phyloP scores from a whole-genome alignment of 2,797 vertebrate genomes.

The Onychomys torridus region DNA sequence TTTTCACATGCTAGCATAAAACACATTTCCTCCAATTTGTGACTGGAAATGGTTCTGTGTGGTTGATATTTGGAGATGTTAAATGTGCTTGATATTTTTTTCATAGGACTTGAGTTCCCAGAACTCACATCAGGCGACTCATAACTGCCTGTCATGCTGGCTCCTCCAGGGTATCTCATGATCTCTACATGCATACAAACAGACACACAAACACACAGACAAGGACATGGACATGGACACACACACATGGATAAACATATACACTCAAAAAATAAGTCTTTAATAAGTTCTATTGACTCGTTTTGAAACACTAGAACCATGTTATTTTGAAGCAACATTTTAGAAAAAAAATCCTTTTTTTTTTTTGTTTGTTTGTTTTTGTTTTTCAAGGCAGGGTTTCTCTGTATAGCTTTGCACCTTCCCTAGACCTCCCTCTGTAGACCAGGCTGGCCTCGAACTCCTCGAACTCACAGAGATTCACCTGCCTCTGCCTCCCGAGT shows the following conservation, averaged over 20 bases:
- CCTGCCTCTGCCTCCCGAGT: no score
- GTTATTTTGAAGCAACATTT: slow-evolving; percentile 43
- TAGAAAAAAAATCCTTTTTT: no score
- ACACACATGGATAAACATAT: not conserved
- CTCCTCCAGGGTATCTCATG: not conserved
- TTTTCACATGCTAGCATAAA: slow-evolving; percentile 7
- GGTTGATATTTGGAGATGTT: not conserved
- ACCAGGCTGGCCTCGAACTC: no score
- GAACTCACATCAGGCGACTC: not conserved
- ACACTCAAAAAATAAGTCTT: not conserved
- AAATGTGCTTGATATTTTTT: not conserved
- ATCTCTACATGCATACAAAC: no score
- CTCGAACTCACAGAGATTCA: no score
- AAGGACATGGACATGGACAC: not conserved
- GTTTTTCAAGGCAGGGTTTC: no score
- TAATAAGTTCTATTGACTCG: not conserved
- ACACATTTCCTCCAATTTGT: not conserved
- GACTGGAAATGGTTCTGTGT: not conserved
- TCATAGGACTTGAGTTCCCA: not conserved
- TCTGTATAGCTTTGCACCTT: no score
- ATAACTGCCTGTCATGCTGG: not conserved
- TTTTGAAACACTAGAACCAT: slow-evolving; percentile 28
- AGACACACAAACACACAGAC: not conserved
- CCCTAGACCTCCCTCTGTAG: no score
- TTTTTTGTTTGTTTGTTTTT: no score